Conservation (phyloP, 2,888 invertebrate species). For the Parnassius glacialis region DNA sequence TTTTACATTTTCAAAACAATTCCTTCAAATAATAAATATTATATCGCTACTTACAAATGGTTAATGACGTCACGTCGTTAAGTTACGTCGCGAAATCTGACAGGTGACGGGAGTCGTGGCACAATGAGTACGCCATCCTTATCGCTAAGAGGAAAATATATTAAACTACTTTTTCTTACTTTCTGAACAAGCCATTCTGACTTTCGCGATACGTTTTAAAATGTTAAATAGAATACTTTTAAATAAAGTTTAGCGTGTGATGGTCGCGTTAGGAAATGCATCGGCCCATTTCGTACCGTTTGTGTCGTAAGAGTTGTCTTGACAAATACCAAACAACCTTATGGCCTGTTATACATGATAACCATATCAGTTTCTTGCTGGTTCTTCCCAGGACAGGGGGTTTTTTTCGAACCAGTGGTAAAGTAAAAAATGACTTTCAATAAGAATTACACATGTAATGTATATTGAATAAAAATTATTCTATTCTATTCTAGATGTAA, state of each 20-base stretch:
- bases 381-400: too few relatives aligned
- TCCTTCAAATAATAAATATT: not conserved
- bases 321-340: too few relatives aligned
- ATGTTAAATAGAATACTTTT: conserved; percentile 32
- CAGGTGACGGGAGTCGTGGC: conserved; percentile 58
- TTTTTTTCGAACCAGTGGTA: too few relatives aligned
- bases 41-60: conserved; percentile 19
- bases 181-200: conserved; percentile 52
- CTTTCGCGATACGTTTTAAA: conserved; percentile 51
- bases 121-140: conserved; percentile 60
- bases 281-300: too few relatives aligned
- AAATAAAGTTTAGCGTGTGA: not conserved
- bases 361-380: too few relatives aligned
- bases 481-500: too few relatives aligned
- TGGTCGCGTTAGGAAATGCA: too few relatives aligned
- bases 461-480: too few relatives aligned
- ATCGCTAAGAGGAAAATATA: conserved; percentile 70
- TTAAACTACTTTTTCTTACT: conserved; percentile 63
- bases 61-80: conserved; percentile 37
- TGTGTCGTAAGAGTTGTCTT: too few relatives aligned
- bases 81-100: conserved; percentile 58
- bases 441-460: too few relatives aligned
- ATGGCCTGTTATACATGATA: too few relatives aligned
- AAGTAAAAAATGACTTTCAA: too few relatives aligned
- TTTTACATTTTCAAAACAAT: not conserved